phyloP scores from a whole-genome alignment of 2,888 invertebrate genomes.

The Rutpela maculata region DNA sequence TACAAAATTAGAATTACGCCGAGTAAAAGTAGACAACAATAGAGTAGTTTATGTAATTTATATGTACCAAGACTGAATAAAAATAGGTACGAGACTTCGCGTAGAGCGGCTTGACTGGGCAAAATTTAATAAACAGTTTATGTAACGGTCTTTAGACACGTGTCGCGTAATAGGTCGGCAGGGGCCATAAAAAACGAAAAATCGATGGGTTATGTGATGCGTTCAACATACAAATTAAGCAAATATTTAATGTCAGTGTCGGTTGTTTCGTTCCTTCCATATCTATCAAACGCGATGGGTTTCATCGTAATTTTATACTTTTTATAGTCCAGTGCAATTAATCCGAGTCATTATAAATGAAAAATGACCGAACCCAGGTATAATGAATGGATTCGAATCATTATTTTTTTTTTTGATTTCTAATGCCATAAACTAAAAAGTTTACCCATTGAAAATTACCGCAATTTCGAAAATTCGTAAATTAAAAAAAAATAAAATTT shows the following conservation, averaged over 20 bases:
- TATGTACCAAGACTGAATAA: slow-evolving; percentile 1
- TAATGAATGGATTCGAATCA: no score
- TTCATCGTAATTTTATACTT: no score
- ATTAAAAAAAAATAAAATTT: no score
- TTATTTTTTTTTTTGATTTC: no score
- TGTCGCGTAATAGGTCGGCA: not conserved
- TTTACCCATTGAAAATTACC: no score
- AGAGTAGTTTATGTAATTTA: not conserved
- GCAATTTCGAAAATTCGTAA: no score
- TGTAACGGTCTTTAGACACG: slow-evolving; percentile 10
- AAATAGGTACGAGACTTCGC: not conserved
- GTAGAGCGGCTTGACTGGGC: not conserved
- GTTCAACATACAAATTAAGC: not conserved
- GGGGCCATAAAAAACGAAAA: not conserved
- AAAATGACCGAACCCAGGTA: no score
- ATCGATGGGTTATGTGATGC: slow-evolving; percentile 1
- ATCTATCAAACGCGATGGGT: not conserved
- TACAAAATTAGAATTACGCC: slow-evolving; percentile 6
- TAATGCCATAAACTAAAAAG: no score
- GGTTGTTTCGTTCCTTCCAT: not conserved
- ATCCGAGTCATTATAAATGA: no score
- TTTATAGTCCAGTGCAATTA: no score
- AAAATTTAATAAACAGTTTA: slow-evolving; percentile 13
- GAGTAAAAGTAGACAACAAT: not conserved
- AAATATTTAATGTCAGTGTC: not conserved